Conservation (phyloP, 1,140 invertebrate genomes). For the Aphaenogaster floridana region DNA sequence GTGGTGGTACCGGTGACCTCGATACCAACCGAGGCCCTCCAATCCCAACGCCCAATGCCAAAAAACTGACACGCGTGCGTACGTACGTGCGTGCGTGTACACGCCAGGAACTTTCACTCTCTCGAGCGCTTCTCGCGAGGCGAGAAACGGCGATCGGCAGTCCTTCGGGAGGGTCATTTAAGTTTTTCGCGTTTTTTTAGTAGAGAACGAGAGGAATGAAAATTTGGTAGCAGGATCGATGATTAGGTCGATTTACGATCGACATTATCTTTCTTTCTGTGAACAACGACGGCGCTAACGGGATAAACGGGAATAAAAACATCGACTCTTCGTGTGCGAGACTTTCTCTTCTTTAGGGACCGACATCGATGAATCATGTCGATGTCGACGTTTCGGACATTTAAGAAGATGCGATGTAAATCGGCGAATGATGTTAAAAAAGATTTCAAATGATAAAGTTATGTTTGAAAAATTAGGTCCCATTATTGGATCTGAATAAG, state of each 20-base stretch:
- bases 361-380: conserved; percentile 36
- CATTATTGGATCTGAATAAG: not conserved
- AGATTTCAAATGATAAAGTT: not conserved
- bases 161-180: not conserved
- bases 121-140: conserved; percentile 58
- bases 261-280: not conserved
- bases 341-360: conserved; percentile 55
- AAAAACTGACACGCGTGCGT: conserved; percentile 80
- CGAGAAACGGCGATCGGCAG: not conserved
- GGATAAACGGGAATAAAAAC: conserved; percentile 20
- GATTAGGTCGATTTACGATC: not conserved
- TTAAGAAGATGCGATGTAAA: not conserved
- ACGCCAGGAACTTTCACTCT: conserved; percentile 85
- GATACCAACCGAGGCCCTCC: conserved; percentile 83
- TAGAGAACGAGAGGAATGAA: not conserved
- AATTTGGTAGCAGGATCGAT: not conserved
- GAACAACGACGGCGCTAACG: not conserved
- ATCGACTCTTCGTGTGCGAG: not conserved
- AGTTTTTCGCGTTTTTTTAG: conserved; percentile 7
- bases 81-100: not conserved
- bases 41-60: conserved; percentile 85
- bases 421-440: not conserved
- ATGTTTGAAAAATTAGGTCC: not conserved
- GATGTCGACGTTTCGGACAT: not conserved
- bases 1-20: conserved; percentile 86